A percentile compares a stretch with the other conserved stretches of the same genome.
phyloP scores from a whole-genome alignment of 1,140 invertebrate species.

The Conopomorpha cramerella region DNA sequence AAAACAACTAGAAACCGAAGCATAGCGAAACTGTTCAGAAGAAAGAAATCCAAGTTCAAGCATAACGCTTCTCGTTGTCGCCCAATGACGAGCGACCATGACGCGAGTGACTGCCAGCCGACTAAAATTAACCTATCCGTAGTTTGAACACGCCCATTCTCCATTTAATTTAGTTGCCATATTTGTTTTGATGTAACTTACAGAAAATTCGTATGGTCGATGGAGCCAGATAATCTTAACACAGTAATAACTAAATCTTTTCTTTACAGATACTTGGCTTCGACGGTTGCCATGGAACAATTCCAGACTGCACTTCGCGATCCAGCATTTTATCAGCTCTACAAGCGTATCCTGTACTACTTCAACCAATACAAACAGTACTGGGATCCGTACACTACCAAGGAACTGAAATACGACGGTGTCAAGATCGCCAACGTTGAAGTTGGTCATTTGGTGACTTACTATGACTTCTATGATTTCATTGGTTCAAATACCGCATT shows the following conservation, averaged over 20 bases:
- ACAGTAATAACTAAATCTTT: neutral
- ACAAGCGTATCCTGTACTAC: constrained; percentile 64
- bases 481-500: constrained; percentile 52
- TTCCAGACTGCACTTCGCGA: constrained; percentile 67
- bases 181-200: too few species aligned
- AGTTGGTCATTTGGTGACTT: constrained; percentile 59
- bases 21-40: too few species aligned
- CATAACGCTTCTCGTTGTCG: too few species aligned
- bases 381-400: constrained; percentile 63
- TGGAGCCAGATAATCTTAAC: neutral
- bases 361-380: constrained; percentile 63
- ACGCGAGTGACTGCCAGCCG: too few species aligned
- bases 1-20: too few species aligned
- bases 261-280: constrained; percentile 33
- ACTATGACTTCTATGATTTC: constrained; percentile 61
- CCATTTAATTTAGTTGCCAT: too few species aligned
- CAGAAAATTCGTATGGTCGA: too few species aligned
- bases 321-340: constrained; percentile 68
- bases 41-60: too few species aligned
- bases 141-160: too few species aligned
- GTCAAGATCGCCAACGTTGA: constrained; percentile 61
- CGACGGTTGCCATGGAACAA: constrained; percentile 60
- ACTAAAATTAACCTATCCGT: too few species aligned
- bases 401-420: constrained; percentile 60
- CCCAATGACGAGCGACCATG: too few species aligned